These are phyloP conservation scores for Numida meleagris DNA, from an alignment of 2,113 vertebrate species.

Conservation along the genomic window DNA sequence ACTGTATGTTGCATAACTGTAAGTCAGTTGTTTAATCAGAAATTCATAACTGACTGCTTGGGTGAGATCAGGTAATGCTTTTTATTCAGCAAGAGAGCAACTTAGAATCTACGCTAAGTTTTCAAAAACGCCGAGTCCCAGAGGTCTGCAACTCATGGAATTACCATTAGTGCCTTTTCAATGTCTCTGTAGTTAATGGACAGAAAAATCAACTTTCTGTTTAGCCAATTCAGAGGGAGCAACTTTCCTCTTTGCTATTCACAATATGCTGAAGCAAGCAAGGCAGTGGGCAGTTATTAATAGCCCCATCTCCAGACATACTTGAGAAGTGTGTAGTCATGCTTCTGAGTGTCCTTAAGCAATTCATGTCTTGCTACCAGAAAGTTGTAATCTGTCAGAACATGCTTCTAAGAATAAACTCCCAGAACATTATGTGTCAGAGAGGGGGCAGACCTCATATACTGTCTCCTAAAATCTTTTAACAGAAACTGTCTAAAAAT, in stretches of 20 bases:
- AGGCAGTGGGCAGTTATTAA: slow-evolving; percentile 40
- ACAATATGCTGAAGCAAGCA: slow-evolving; percentile 17
- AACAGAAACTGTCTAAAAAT: slow-evolving; percentile 36
- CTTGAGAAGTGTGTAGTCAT: slow-evolving; percentile 2
- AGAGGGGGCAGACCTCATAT: slow-evolving; percentile 12
- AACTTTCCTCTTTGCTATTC: background rate
- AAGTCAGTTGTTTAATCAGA: background rate
- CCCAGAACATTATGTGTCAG: background rate
- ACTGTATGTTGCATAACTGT: background rate
- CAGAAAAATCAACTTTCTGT: background rate
- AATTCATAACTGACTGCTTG: background rate
- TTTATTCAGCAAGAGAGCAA: background rate
- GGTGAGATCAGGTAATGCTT: background rate
- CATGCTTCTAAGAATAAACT: slow-evolving; percentile 46
- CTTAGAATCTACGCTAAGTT: background rate
- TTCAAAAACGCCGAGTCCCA: background rate
- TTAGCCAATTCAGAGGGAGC: background rate
- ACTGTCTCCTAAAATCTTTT: slow-evolving; percentile 13
- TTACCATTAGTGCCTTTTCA: background rate
- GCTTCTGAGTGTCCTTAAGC: slow-evolving; percentile 31
- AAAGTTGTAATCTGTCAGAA: slow-evolving; percentile 39
- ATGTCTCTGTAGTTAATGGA: accelerated
- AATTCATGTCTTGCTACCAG: background rate
- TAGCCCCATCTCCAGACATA: slow-evolving; percentile 30
- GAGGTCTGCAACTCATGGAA: background rate